These are phyloP conservation scores for Morelia viridis DNA, from an alignment of 2,797 vertebrate genomes.

Conservation along the genomic window DNA sequence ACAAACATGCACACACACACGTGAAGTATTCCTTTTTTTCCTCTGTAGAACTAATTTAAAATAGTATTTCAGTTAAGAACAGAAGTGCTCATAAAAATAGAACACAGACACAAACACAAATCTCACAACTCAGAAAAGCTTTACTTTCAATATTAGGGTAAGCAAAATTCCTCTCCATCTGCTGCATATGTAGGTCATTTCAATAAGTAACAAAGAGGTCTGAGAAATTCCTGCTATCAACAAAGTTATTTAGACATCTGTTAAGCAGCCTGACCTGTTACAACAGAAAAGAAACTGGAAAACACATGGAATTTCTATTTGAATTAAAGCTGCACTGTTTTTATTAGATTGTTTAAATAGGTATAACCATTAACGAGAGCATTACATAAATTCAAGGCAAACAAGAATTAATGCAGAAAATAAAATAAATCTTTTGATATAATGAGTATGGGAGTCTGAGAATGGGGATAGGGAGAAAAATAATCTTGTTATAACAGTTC, in stretches of 20 bases:
- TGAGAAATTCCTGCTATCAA: conserved; percentile 62
- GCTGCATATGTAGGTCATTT: conserved; percentile 67
- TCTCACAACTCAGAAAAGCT: conserved; percentile 49
- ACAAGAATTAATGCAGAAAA: conserved; percentile 57
- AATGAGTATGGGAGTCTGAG: not conserved
- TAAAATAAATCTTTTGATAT: conserved; percentile 56
- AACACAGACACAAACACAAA: conserved; percentile 46
- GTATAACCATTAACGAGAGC: conserved; percentile 60
- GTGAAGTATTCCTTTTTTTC: not conserved
- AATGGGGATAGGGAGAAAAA: conserved; percentile 19
- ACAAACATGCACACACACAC: not conserved
- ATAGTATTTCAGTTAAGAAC: conserved; percentile 56
- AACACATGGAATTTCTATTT: conserved; percentile 57
- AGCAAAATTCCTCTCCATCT: conserved; percentile 64
- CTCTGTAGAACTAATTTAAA: conserved; percentile 52
- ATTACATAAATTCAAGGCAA: conserved; percentile 64
- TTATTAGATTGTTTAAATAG: conserved; percentile 59
- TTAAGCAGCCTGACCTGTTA: conserved; percentile 65
- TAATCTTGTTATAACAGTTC: conserved; percentile 43
- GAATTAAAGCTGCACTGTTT: conserved; percentile 58
- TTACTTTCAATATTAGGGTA: conserved; percentile 56
- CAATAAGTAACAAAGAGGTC: conserved; percentile 64
- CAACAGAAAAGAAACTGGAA: conserved; percentile 53
- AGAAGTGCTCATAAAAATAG: conserved; percentile 67
- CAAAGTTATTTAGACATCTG: conserved; percentile 70